phyloP scores from a whole-genome alignment of 2,888 invertebrate genomes.

The Zaprionus obscuricornis region DNA sequence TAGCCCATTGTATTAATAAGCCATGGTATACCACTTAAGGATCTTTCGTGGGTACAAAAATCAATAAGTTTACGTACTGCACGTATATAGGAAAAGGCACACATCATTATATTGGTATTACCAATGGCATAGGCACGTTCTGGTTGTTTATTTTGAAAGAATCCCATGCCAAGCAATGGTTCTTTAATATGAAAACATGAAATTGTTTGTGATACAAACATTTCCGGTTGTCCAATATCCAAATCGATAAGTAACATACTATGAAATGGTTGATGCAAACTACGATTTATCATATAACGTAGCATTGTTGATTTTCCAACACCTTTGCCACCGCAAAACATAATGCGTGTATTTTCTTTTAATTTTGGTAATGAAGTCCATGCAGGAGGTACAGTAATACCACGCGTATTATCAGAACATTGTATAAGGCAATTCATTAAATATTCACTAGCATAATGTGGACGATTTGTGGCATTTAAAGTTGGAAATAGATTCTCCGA shows the following conservation, averaged over 20 bases:
- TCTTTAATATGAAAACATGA: conserved; percentile 59
- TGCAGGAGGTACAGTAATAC: conserved; percentile 62
- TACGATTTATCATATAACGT: conserved; percentile 89
- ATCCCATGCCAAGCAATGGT: conserved; percentile 91
- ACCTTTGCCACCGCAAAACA: conserved; percentile 91
- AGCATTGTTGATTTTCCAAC: conserved; percentile 94
- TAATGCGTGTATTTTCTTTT: conserved; percentile 74
- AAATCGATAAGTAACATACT: conserved; percentile 91
- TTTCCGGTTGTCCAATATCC: conserved; percentile 96
- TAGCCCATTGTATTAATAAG: conserved; percentile 94
- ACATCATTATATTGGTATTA: conserved; percentile 87
- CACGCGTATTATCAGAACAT: conserved; percentile 29
- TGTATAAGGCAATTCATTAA: conserved; percentile 77
- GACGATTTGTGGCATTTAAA: conserved; percentile 67
- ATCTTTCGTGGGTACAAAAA: conserved; percentile 82
- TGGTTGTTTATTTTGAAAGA: conserved; percentile 87
- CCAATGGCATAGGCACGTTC: conserved; percentile 84
- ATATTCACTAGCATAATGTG: conserved; percentile 72
- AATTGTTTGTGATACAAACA: conserved; percentile 90
- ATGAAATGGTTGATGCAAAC: conserved; percentile 84
- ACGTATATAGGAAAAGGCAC: conserved; percentile 83
- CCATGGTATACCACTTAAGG: conserved; percentile 86
- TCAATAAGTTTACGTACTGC: conserved; percentile 84
- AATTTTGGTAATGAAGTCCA: conserved; percentile 76
- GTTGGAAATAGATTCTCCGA: conserved; percentile 81